A percentile compares a stretch with the other conserved stretches of the same genome.
These are phyloP conservation scores for Hyla sarda DNA, from an alignment of 2,113 vertebrate genomes.

Conservation along the genomic window DNA sequence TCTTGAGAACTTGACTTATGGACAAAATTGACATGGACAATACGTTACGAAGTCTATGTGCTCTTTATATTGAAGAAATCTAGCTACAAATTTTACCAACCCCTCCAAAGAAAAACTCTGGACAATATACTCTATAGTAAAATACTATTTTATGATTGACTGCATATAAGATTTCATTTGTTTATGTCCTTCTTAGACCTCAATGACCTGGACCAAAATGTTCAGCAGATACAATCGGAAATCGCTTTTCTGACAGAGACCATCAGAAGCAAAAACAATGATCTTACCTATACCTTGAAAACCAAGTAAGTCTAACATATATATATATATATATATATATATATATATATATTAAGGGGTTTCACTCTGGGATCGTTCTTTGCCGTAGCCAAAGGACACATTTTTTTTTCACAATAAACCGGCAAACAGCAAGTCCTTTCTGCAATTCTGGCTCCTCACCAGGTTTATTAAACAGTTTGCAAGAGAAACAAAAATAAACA, in stretches of 20 bases:
- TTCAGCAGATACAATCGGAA: background rate
- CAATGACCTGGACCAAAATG: background rate
- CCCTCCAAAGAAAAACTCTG: accelerated
- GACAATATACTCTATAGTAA: background rate
- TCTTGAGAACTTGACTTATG: background rate
- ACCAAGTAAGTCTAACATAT: background rate
- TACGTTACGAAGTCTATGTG: background rate
- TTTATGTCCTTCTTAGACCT: background rate
- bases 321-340: background rate
- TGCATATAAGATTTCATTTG: background rate
- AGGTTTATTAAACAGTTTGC: no score
- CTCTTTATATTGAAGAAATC: no score
- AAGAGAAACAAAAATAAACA: no score
- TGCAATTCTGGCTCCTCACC: no score
- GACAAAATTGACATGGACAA: background rate
- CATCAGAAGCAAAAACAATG: background rate
- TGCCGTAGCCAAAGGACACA: no score
- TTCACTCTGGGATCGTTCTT: no score
- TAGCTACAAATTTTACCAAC: background rate
- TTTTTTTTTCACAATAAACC: no score
- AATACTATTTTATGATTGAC: background rate
- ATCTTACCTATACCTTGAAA: background rate
- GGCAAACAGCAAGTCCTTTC: no score
- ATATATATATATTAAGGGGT: no score
- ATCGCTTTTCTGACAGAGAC: background rate